Evolutionary conservation across 1,140 invertebrate genomes (phyloP).

Genomic region (Ectropis grisescens): DNA sequence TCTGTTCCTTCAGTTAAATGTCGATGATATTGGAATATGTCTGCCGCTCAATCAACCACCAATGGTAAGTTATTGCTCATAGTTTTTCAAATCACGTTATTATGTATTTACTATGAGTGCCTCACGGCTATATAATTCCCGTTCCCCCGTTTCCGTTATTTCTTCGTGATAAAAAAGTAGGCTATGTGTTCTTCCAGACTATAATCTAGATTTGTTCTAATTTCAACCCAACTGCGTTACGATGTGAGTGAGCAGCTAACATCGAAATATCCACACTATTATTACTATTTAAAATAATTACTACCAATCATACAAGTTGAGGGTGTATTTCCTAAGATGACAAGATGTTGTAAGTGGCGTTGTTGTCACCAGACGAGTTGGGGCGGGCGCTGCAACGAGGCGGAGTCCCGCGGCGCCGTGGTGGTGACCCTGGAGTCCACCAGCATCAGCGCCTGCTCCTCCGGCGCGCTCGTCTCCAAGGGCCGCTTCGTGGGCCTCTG

Average conservation of each 20-base stretch:
- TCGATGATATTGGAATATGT: conserved; percentile 97
- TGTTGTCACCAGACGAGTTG: conserved; percentile 69
- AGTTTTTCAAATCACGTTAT: background rate
- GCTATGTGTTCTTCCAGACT: too few relatives aligned
- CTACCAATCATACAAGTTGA: too few relatives aligned
- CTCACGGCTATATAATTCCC: too few relatives aligned
- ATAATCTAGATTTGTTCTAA: too few relatives aligned
- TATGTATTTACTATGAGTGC: conserved; percentile 2
- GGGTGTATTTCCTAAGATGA: too few relatives aligned
- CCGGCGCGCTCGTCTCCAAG: conserved; percentile 84
- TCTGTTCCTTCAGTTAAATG: conserved; percentile 93
- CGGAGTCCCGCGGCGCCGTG: conserved; percentile 89
- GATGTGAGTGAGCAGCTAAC: too few relatives aligned
- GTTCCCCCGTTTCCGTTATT: too few relatives aligned
- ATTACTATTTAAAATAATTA: too few relatives aligned
- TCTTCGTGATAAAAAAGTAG: too few relatives aligned
- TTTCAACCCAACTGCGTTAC: too few relatives aligned
- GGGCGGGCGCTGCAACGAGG: conserved; percentile 74
- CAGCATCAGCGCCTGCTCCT: conserved; percentile 91
- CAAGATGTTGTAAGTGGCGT: too few relatives aligned
- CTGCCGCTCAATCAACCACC: conserved; percentile 89
- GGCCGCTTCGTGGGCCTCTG: conserved; percentile 89
- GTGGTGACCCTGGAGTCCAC: conserved; percentile 96
- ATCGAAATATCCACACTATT: too few relatives aligned
- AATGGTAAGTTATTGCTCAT: conserved; percentile 33